A percentile compares a stretch with the other conserved stretches of the same genome.
Evolutionary conservation across 2,888 invertebrate species (phyloP).

Genomic region (Oligia strigilis): DNA sequence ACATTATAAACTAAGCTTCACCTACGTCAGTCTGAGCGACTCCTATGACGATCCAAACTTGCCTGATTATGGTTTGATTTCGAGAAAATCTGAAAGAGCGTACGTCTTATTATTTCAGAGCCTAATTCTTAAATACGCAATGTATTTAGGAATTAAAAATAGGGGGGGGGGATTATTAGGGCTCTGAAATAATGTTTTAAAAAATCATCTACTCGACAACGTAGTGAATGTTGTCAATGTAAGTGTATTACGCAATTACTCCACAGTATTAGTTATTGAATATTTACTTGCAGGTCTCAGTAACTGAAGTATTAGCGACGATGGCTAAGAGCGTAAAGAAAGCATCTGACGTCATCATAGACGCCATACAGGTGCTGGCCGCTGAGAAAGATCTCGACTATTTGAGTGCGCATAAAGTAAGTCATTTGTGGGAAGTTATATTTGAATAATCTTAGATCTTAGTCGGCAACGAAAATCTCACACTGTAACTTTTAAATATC

Average conservation of each 20-base stretch:
- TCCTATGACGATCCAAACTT: neutral
- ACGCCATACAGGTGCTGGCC: conserved; percentile 93
- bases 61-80: too few species aligned
- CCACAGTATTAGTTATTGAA: neutral
- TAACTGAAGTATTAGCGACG: conserved; percentile 94
- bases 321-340: conserved; percentile 95
- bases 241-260: neutral
- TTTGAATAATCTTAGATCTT: neutral
- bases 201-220: neutral
- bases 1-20: neutral
- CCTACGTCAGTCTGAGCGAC: neutral
- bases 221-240: neutral
- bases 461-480: neutral
- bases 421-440: neutral
- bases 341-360: conserved; percentile 93
- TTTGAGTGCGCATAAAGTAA: conserved; percentile 91
- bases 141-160: too few species aligned
- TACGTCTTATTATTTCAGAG: too few species aligned
- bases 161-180: too few species aligned
- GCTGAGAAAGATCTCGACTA: conserved; percentile 88
- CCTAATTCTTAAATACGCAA: too few species aligned
- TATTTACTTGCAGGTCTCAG: conserved; percentile 90
- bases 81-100: too few species aligned
- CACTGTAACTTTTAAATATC: neutral
- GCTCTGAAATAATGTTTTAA: too few species aligned